phyloP scores from a whole-genome alignment of 2,888 invertebrate genomes.

The Polymixis flavicincta region DNA sequence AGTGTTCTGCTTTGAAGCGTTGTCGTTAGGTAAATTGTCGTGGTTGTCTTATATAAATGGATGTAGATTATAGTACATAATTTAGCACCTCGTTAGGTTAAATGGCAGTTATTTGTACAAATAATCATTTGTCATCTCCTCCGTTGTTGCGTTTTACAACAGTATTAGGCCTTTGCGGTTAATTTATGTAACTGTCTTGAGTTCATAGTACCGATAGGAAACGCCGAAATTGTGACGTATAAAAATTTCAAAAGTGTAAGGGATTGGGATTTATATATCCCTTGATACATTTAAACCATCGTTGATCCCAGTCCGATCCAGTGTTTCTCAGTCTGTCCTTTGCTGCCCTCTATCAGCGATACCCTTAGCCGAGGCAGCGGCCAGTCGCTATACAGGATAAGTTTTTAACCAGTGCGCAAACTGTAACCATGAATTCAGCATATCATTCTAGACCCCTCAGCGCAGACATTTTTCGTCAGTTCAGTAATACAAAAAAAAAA shows the following conservation, averaged over 20 bases:
- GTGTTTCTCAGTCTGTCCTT: too few relatives aligned
- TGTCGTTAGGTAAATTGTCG: conserved; percentile 15
- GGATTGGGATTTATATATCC: background rate
- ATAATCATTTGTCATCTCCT: background rate
- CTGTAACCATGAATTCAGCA: too few relatives aligned
- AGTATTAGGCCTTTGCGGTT: background rate
- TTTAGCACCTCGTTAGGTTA: conserved; percentile 14
- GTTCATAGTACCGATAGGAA: background rate
- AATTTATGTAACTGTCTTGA: background rate
- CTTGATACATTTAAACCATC: background rate
- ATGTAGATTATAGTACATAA: background rate
- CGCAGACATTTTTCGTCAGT: too few relatives aligned
- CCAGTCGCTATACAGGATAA: too few relatives aligned
- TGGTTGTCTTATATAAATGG: conserved; percentile 4
- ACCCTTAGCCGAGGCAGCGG: too few relatives aligned
- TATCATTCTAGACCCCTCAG: too few relatives aligned
- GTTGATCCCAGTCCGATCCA: too few relatives aligned
- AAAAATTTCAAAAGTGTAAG: background rate
- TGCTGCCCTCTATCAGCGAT: too few relatives aligned
- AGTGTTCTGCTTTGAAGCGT: background rate
- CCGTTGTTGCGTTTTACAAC: background rate
- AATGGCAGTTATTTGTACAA: background rate
- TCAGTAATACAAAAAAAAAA: too few relatives aligned
- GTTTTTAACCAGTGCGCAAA: too few relatives aligned
- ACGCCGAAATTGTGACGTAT: background rate